Evolutionary conservation across 2,888 invertebrate genomes (phyloP).

Genomic region (Vandiemenella viatica): DNA sequence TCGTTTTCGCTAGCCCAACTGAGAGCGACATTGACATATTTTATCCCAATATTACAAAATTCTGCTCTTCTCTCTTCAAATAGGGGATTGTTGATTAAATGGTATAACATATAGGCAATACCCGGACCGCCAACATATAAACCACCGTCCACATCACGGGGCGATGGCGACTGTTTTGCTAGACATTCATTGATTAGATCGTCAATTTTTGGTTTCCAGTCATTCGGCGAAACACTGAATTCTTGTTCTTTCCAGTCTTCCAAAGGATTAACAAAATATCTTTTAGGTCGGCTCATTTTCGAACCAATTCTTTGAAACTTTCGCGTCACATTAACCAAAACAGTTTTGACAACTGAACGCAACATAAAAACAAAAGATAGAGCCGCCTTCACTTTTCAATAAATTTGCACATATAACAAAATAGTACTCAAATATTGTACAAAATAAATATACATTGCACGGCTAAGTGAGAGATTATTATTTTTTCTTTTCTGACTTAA

Average conservation of each 20-base stretch:
- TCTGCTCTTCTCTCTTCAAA: slow-evolving; percentile 31
- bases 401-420: too few relatives aligned
- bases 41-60: slow-evolving; percentile 41
- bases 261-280: slow-evolving; percentile 10
- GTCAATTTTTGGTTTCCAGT: slow-evolving; percentile 5
- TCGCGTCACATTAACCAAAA: too few relatives aligned
- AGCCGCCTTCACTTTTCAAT: too few relatives aligned
- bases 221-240: background rate
- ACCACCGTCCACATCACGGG: slow-evolving; percentile 37
- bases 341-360: too few relatives aligned
- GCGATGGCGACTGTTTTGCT: slow-evolving; percentile 24
- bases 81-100: slow-evolving; percentile 40
- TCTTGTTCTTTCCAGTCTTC: slow-evolving; percentile 3
- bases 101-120: slow-evolving; percentile 60
- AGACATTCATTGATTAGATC: slow-evolving; percentile 4
- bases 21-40: slow-evolving; percentile 47
- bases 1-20: slow-evolving; percentile 32
- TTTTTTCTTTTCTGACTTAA: too few relatives aligned
- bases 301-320: too few relatives aligned
- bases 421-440: too few relatives aligned
- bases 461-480: too few relatives aligned
- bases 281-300: slow-evolving; percentile 7
- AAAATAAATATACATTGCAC: too few relatives aligned
- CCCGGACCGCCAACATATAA: slow-evolving; percentile 56
- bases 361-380: too few relatives aligned